Evolutionary conservation across 2,797 vertebrate genomes (phyloP), one percentile per base, ranked within the genome.

Genomic region (Typhlichthys subterraneus): DNA sequence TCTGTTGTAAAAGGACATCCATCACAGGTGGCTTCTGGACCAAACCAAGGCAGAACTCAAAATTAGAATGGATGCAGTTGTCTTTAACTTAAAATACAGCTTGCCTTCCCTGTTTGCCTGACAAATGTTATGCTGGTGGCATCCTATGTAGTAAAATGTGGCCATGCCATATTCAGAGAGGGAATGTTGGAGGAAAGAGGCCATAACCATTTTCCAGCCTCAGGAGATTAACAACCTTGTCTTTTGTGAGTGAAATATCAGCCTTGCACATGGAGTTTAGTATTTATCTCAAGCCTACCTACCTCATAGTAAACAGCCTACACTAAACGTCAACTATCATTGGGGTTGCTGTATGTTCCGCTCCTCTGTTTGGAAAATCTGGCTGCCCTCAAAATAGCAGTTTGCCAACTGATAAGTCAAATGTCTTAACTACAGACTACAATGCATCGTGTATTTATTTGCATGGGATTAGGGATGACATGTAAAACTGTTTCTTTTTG

Each of bases 351-450:
- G 66, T 66, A 62, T 62, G 57, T 72, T 82, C 76, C 57, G 67
- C 70, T 56, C 72, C 63, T 55, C 33, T 68, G 63, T 79, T 81
- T 80, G 64, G 60, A 54, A 55, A 75, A 50, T 63, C 51, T 57
- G 55, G 67, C 55, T 80, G 69, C 52, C 10, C 13, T 17, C 61
- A 79, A 76, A 76, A 61, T 57, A 71, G 77, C 65, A 80, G 83
- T 83, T 81, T 83, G 19, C 65, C 50, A 55, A 63, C 59, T 48
- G 61, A 74, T 76, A 51, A 65, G 73, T 75, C 59, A 75, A 47
- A 79, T 14, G 68, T 69, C 61, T 76, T 60, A 13, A 58, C 54
- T 65, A 65, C 50, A 29, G 65, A 56, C 56, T 13, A 5, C 67
- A 72, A 15, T 42, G 38, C 7, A 42, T 42, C 38, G 9, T 42